Base-by-base conservation (phyloP, 1,140 invertebrate genomes). In the Bombus turneri region DNA sequence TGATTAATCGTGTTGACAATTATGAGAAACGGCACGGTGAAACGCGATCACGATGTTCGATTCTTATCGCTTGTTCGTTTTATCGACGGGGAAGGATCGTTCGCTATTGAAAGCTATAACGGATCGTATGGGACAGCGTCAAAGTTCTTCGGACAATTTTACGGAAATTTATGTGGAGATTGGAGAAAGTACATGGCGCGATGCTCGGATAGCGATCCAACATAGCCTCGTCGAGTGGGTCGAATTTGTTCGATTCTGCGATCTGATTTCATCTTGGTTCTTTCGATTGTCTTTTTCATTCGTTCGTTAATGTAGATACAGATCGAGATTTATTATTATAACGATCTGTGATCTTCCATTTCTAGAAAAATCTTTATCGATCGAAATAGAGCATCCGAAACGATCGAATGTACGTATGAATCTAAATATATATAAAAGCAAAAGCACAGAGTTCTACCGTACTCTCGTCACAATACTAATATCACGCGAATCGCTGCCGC, bases 1-100 rank as follows among this genome's bases (percentile, higher is more conserved):
- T 59, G 86, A 88, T 87, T 80, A 74, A 88, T 88, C 84, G 77
- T 1, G 66, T 18, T 53, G 57, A 66, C 66, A 81, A 88, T 88
- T 88, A 85, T 73, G 59, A 68, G 37, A 59, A 84, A 84, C 79
- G 79, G 31, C 53, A 28, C n/a, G 12, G 59, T 22, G 28, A 39
- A 73, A 73, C 28, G 31, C 25, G 25, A 13, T n/a, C 34, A 31
- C 57, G 28, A 22, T 13, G 34, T 8, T n/a, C 22, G 81, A n/a
- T 25, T 47, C n/a, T 18, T 43, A 3, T 66, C 64, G n/a, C 0
- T 13, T 9, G 15, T 28, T 25, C 53, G 41, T 34, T 69, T 31
- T 31, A 22, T 47, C 18, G 22, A n/a, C 53, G 68, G 13, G 5
- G 1, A 53, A 15, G 66, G 22, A 84, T 84, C 53, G 76, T 22